Conservation (phyloP, 2,113 vertebrate genomes). For the Piprites chloris region DNA sequence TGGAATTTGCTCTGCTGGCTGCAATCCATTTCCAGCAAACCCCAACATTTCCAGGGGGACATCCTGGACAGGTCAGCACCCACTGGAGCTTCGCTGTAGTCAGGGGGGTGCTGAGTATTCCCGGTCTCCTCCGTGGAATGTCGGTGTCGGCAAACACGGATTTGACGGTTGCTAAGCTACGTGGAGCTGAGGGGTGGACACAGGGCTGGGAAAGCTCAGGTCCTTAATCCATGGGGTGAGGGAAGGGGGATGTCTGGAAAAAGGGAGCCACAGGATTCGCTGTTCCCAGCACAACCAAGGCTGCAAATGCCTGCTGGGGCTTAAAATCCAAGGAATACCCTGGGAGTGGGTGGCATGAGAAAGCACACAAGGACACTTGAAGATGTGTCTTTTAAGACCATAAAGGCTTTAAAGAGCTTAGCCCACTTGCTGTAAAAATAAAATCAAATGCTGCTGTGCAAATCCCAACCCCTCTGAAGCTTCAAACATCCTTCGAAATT, state of each 20-base stretch:
- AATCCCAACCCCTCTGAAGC: not conserved
- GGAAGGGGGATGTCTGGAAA: not conserved
- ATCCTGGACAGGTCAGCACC: not conserved
- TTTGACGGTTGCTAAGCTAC: not conserved
- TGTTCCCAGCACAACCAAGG: rapidly evolving
- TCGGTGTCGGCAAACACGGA: not conserved
- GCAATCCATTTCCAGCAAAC: not conserved
- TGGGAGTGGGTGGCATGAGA: not conserved
- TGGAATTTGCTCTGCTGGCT: not conserved
- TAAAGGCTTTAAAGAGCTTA: not conserved
- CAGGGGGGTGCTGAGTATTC: not conserved
- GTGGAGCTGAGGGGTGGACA: rapidly evolving
- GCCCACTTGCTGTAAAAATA: not conserved
- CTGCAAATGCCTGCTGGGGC: not conserved
- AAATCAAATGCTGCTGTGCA: not conserved
- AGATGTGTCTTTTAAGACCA: not conserved
- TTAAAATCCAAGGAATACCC: not conserved
- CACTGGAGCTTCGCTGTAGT: not conserved
- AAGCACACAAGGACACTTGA: not conserved
- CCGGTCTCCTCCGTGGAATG: rapidly evolving
- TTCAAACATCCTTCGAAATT: not conserved
- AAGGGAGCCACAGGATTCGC: rapidly evolving
- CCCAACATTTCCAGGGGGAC: not conserved
- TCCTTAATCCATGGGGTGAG: not conserved
- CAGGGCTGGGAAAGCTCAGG: not conserved